Conservation (phyloP, 2,113 vertebrate genomes). For the Corythornis cristatus region DNA sequence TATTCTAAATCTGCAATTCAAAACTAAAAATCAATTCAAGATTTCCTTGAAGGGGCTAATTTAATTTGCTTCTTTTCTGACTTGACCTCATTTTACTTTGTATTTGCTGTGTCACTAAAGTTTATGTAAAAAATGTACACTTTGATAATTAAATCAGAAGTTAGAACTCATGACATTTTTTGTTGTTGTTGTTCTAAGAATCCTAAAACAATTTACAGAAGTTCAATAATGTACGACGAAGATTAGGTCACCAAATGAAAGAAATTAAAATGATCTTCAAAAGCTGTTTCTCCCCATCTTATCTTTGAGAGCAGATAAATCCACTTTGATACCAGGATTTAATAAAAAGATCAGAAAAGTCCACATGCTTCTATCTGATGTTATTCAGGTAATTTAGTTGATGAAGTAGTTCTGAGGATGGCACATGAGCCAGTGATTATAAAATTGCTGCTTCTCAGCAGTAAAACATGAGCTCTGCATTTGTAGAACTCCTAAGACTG, state of each 20-base stretch:
- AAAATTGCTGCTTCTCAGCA: neutral
- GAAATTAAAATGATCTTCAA: constrained; percentile 43
- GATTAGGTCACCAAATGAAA: constrained; percentile 30
- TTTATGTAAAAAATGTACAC: constrained; percentile 9
- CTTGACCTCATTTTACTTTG: neutral
- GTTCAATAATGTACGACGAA: constrained; percentile 12
- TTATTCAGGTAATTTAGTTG: neutral
- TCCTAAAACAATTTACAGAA: constrained; percentile 8
- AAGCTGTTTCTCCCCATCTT: neutral
- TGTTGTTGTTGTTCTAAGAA: neutral
- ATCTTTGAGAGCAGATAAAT: constrained; percentile 13
- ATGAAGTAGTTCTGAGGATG: neutral
- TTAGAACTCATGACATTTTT: neutral
- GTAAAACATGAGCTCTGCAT: neutral
- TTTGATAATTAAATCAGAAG: constrained; percentile 36
- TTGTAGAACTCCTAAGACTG: neutral
- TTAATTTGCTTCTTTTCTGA: constrained; percentile 25
- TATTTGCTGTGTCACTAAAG: neutral
- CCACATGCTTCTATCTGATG: neutral
- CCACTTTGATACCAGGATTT: constrained; percentile 32
- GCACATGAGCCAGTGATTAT: neutral
- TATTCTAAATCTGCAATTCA: neutral
- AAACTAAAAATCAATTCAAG: neutral
- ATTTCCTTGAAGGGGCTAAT: constrained; percentile 18
- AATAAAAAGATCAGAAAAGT: constrained; percentile 26